Base-by-base conservation (phyloP, 2,113 vertebrate genomes). In the Trochalopteron elliotii region DNA sequence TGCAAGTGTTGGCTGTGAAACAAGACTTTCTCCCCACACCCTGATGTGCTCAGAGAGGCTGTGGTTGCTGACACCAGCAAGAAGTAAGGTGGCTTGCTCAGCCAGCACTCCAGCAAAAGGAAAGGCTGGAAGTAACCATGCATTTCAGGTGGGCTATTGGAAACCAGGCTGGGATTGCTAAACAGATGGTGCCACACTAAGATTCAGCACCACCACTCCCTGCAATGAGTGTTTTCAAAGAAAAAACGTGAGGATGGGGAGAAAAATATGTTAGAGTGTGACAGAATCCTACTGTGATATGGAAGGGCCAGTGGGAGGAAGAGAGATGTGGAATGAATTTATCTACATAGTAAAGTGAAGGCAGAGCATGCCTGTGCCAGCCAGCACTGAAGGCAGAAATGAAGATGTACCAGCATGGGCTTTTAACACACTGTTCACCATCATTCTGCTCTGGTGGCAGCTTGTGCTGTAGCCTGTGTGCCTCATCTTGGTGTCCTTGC, bases 221-320 rank as follows among this genome's bases (percentile, higher is more conserved):
- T 44, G 56, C 0, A 1, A 94, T 42, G 40, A 95, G 60, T 4
- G 6, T 74, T 96, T 92, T 70, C 64, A 81, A 81, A 93, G 79
- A 44, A 83, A 83, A 95, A 93, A 92, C 33, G 11, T 86, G 85
- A 93, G 71, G 76, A 95, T 49, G 44, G 83, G 76, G 68, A 95
- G 72, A 75, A 85, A 94, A 92, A 96, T 61, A 76, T 50, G 35
- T 77, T 78, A n/a, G 56, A 83, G 53, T 63, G 89, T 94, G 93
- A 93, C 64, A 90, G 92, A 92, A 90, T 64, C 79, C 61, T 83
- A 64, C 72, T 83, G 76, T 27, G 27, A 11, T 84, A 53, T 60
- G 79, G 92, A 83, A 94, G 81, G 84, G 39, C 50, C 83, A 76
- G 91, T 82, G 78, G 81, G 91, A 94, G 87, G 81, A 89, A 96